A percentile compares a stretch with the other conserved stretches of the same genome.
phyloP scores from a whole-genome alignment of 2,797 vertebrate genomes.

The Pachyuromys duprasi region DNA sequence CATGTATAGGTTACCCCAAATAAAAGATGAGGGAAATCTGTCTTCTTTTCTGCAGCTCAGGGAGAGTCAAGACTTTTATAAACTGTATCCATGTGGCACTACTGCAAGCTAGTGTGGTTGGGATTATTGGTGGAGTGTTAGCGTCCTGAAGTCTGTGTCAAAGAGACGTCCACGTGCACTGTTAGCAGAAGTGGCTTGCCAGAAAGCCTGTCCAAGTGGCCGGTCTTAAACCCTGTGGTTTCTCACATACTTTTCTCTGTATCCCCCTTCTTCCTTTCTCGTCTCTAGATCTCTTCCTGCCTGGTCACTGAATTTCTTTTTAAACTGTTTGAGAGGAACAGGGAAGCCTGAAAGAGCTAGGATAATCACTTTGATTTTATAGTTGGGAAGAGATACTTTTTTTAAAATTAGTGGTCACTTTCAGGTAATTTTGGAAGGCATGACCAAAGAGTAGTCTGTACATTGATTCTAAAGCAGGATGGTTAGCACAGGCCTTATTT shows the following conservation, averaged over 20 bases:
- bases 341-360: neutral
- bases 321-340: neutral
- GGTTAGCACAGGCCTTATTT: neutral
- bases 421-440: constrained; percentile 4
- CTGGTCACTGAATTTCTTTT: neutral
- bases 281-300: neutral
- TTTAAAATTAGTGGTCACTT: constrained; percentile 26
- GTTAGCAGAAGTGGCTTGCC: neutral
- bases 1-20: too few relatives aligned
- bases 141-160: neutral
- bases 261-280: neutral
- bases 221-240: neutral
- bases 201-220: neutral
- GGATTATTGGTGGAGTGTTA: neutral
- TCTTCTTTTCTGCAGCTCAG: constrained; percentile 12
- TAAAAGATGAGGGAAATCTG: too few relatives aligned
- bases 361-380: neutral
- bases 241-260: neutral
- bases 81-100: neutral
- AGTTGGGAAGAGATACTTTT: neutral
- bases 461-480: neutral
- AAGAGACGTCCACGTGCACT: neutral
- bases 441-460: neutral
- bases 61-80: neutral
- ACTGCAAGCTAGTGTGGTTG: neutral